phyloP scores from a whole-genome alignment of 1,140 invertebrate species.

The Drosophila virilis region DNA sequence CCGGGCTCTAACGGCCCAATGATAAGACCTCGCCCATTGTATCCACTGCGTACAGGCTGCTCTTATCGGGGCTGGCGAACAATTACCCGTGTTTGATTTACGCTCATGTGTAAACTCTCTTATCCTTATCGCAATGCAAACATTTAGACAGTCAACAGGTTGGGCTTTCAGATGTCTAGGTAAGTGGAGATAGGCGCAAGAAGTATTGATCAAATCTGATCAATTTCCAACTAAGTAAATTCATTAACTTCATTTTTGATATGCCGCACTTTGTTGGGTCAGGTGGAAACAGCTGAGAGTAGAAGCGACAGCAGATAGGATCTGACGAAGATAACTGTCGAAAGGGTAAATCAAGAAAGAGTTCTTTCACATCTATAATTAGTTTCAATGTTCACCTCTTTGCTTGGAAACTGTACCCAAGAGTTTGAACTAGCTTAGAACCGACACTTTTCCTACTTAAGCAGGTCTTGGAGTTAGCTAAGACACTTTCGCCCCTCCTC shows the following conservation, averaged over 20 bases:
- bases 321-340: neutral
- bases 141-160: conserved; percentile 33
- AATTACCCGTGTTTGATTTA: conserved; percentile 46
- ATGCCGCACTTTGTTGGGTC: conserved; percentile 21
- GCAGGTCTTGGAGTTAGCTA: neutral
- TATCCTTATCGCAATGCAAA: conserved; percentile 59
- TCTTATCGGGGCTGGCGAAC: conserved; percentile 34
- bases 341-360: neutral
- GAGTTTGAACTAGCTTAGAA: too few species aligned
- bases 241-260: conserved; percentile 33
- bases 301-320: neutral
- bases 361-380: neutral
- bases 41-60: conserved; percentile 7
- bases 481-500: neutral
- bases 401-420: too few species aligned
- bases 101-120: conserved; percentile 30
- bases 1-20: conserved; percentile 1
- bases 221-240: conserved; percentile 13
- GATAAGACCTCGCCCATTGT: conserved; percentile 32
- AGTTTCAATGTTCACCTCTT: neutral
- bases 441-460: too few species aligned
- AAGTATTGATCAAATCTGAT: conserved; percentile 43
- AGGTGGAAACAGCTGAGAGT: neutral
- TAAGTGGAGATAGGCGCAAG: neutral
- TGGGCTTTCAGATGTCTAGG: conserved; percentile 33